Evolutionary conservation across 2,888 invertebrate genomes (phyloP), one percentile per base, ranked within the genome.

Genomic region (Tetheella fluctuosa): DNA sequence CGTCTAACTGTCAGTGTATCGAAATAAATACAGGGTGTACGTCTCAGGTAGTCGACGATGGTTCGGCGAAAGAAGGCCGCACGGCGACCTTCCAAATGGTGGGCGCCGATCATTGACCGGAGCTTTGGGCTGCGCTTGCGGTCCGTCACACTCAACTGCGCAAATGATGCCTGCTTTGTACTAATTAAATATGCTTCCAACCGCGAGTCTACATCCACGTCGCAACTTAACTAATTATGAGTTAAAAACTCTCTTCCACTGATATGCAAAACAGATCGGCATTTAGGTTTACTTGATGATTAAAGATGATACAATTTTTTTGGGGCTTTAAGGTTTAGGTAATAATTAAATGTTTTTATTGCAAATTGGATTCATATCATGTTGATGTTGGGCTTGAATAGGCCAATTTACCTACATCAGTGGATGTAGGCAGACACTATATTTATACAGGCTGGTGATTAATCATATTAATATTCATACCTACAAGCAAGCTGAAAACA

Each of bases 11-110:
- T 91, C 81, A 83, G 86, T 81, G 83, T 84, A 86, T 88, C 80
- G 87, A 81, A 85, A 86, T 90, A 90, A 90, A 88, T 85, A 88
- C 85, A 88, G 89, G 89, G 88, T 90, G 85, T 79, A 76, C 81
- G 85, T 73, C 76, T 77, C 83, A 83, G 78, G 78, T 77, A 71
- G 72, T 77, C 77, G 78, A 81, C 72, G 84, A 79, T 85, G 84
- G 81, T 77, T 80, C 79, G 83, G 73, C 81, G 83, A 89, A 91
- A 92, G 91, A 92, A 92, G 93, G 92, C 88, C 93, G 90, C 84
- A 81, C 78, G 81, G 85, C 90, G 93, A 92, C 93, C 93, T 93
- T 89, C 92, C 91, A 83, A 85, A 87, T 83, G 83, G 77, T 85
- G 82, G 84, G 80, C 81, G 82, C 83, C 87, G 91, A 87, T 79